A percentile compares a stretch with the other conserved stretches of the same genome.
phyloP scores from a whole-genome alignment of 30 jellyfish, hydroid and myxozoan species.

The Turritopsis rubra region DNA sequence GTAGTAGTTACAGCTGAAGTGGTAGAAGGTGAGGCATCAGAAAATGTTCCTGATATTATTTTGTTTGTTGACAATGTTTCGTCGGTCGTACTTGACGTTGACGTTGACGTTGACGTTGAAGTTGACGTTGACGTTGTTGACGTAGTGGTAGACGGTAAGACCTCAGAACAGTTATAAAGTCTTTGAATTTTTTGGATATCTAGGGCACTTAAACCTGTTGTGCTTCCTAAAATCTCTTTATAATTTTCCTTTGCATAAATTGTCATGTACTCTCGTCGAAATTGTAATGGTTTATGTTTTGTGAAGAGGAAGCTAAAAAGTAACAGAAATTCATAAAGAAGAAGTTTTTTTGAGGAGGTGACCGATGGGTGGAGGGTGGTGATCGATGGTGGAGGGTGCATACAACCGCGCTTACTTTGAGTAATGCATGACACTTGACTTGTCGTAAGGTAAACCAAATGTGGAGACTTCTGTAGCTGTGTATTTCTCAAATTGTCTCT shows the following conservation, averaged over 20 bases:
- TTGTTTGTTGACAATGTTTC: not conserved
- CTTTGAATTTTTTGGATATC: not conserved
- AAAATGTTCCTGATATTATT: not conserved
- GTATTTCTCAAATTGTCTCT: not conserved
- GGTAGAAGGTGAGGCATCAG: not conserved
- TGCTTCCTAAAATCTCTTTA: conserved; percentile 5
- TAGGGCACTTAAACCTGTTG: conserved; percentile 9
- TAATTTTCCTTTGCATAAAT: not conserved
- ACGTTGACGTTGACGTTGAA: not conserved
- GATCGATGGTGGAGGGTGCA: no score
- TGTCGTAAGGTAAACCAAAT: conserved; percentile 9
- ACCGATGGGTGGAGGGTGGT: no score
- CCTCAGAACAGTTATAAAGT: conserved; percentile 4
- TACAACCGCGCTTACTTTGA: not conserved
- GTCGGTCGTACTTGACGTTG: not conserved
- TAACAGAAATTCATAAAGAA: no score
- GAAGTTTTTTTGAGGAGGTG: no score
- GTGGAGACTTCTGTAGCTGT: not conserved
- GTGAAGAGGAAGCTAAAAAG: not conserved
- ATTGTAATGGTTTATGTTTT: not conserved
- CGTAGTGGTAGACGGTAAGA: not conserved
- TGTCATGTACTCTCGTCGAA: conserved; percentile 1
- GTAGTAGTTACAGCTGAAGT: not conserved
- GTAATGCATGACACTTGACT: conserved; percentile 5
- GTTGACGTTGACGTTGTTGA: not conserved